Percentiles rank a stretch among this genome's conserved stretches.
Evolutionary conservation across 30 jellyfish, hydroid and myxozoan species (phyloP).

Genomic region (Phacellophora camtschatica): DNA sequence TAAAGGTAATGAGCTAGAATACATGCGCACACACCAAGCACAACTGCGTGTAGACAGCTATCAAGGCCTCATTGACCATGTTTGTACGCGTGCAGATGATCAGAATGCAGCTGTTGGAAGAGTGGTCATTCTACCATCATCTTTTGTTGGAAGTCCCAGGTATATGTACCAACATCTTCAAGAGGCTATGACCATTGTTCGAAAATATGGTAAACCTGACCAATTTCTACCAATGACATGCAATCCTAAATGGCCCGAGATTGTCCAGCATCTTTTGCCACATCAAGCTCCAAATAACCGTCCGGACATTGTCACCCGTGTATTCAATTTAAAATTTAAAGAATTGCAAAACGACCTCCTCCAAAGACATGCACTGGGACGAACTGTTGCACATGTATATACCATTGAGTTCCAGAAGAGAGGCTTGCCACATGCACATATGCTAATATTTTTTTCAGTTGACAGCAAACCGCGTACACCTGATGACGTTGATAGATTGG

Average conservation of each 20-base stretch:
- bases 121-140: constrained; percentile 54
- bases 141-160: constrained; percentile 46
- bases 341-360: constrained; percentile 27
- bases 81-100: constrained; percentile 19
- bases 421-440: constrained; percentile 81
- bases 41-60: constrained; percentile 57
- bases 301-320: constrained; percentile 59
- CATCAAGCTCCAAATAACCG: constrained; percentile 38
- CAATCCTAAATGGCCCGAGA: constrained; percentile 74
- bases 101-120: constrained; percentile 37
- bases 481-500: constrained; percentile 56
- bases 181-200: constrained; percentile 64
- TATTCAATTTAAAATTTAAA: constrained; percentile 26
- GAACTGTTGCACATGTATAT: constrained; percentile 29
- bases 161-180: constrained; percentile 48
- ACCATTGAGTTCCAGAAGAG: constrained; percentile 62
- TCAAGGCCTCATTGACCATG: constrained; percentile 54
- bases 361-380: constrained; percentile 36
- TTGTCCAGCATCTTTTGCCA: constrained; percentile 34
- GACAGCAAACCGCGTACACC: constrained; percentile 69
- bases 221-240: constrained; percentile 51
- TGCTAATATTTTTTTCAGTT: constrained; percentile 50
- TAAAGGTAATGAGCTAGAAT: constrained; percentile 52
- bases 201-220: constrained; percentile 56
- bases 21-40: constrained; percentile 50